Percentiles rank a stretch among this genome's conserved stretches.
Conservation (phyloP, 2,113 vertebrate genomes). For the Marcusenius ussheri region DNA sequence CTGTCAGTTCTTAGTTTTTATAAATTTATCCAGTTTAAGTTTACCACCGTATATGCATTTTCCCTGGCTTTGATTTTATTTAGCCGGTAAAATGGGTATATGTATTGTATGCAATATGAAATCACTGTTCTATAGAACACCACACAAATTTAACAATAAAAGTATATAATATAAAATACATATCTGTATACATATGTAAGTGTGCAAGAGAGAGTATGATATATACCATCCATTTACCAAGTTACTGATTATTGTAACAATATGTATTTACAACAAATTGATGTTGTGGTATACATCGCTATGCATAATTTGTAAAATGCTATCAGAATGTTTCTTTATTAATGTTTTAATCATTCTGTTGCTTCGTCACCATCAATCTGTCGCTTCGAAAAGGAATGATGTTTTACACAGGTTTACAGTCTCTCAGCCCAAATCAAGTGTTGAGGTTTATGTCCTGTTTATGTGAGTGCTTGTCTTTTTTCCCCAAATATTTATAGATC, state of each 20-base stretch:
- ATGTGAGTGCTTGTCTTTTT: slow-evolving; percentile 2
- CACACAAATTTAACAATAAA: background rate
- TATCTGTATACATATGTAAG: background rate
- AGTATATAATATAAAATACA: background rate
- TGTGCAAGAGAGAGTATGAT: background rate
- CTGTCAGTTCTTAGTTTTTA: background rate
- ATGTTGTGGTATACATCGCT: background rate
- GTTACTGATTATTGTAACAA: background rate
- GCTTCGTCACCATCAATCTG: background rate
- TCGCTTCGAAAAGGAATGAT: background rate
- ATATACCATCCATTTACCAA: background rate
- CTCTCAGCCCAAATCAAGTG: background rate
- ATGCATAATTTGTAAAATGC: background rate
- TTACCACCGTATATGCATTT: background rate
- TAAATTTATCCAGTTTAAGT: background rate
- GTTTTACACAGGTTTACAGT: background rate
- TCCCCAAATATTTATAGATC: slow-evolving; percentile 16
- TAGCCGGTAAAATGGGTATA: background rate
- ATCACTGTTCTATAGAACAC: background rate
- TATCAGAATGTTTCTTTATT: background rate
- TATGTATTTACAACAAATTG: background rate
- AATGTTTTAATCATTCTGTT: background rate
- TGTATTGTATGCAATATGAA: background rate
- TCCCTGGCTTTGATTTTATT: background rate
- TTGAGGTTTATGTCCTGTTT: background rate